Evolutionary conservation across 2,888 invertebrate species (phyloP), one percentile per base, ranked within the genome.

Genomic region (Dioctria rufipes): DNA sequence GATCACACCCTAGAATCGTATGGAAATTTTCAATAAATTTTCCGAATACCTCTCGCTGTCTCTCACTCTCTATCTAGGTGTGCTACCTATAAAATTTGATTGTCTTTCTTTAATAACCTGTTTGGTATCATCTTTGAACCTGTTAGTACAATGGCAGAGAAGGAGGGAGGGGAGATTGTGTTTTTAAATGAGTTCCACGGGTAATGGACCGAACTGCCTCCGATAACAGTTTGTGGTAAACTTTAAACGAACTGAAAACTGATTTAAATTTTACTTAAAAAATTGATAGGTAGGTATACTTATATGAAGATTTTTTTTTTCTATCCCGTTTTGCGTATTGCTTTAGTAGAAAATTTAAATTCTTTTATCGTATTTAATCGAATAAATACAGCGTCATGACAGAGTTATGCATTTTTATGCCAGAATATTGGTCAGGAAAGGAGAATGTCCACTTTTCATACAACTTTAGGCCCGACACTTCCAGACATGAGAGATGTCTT

Each of bases 151-250:
- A 25, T 25, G 25, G 25, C 1, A 25, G 25, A 25, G 25, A 25
- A 25, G 25, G 25, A 25, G 25, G 25, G 25, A 25, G 25, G 25
- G 25, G 25, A 2, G 2, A 25, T 25, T 25, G 25, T 25, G 69
- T 51, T 37, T 69, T 69, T 51, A 51, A 69, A 69, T 69, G 49
- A 69, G 69, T 51, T 69, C 37, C 43, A 39, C 51, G 69, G 49
- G 69, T 51, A 69, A 69, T 69, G 69, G 69, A 49, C 69, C 69
- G 69, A 69, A 69, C 69, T 49, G 51, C 49, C 69, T 51, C 37
- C 49, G 69, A 69, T 69, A 69, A 69, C 69, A 25, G 51, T 49
- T 54, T 54, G 54, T 0, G 54, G 54, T 54, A 54, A 25, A n/a
- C 54, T 54, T 54, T 54, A 54, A 54, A 54, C 54, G 54, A 54